Evolutionary conservation across 1,140 invertebrate genomes (phyloP).

Genomic region (Wasmannia auropunctata): DNA sequence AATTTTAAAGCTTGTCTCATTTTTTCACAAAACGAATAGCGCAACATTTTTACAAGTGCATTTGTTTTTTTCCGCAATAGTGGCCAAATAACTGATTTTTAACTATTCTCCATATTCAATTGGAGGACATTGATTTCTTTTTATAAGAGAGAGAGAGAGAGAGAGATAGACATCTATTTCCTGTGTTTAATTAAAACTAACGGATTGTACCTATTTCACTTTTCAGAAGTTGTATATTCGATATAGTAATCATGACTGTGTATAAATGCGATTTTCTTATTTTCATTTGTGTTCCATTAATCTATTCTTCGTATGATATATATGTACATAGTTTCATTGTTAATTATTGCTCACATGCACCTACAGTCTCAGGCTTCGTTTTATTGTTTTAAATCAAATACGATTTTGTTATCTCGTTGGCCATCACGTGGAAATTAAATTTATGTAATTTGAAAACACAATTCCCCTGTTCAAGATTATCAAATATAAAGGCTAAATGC

Average conservation of each 20-base stretch:
- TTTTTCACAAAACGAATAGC: slow-evolving; percentile 58
- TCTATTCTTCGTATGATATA: slow-evolving; percentile 13
- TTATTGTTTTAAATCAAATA: slow-evolving; percentile 4
- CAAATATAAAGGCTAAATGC: not conserved
- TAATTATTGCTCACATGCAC: slow-evolving; percentile 68
- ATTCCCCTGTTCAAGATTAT: not conserved
- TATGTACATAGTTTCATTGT: slow-evolving; percentile 63
- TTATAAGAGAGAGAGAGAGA: slow-evolving; percentile 35
- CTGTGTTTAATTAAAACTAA: slow-evolving; percentile 54
- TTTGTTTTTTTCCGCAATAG: not conserved
- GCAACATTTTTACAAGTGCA: slow-evolving; percentile 43
- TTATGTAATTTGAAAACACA: not conserved
- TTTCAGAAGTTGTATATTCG: slow-evolving; percentile 45
- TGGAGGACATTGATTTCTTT: slow-evolving; percentile 18
- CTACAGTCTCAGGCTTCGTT: slow-evolving; percentile 35
- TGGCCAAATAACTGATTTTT: slow-evolving; percentile 24
- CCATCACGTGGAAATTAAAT: slow-evolving; percentile 13
- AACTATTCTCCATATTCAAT: slow-evolving; percentile 25
- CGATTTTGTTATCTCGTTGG: not conserved
- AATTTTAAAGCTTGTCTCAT: slow-evolving; percentile 23
- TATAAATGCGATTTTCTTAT: slow-evolving; percentile 56
- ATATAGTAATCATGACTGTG: slow-evolving; percentile 44
- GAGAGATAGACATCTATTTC: slow-evolving; percentile 37
- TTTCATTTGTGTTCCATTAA: slow-evolving; percentile 47
- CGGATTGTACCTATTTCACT: slow-evolving; percentile 54